Evolutionary conservation across 1,140 invertebrate genomes (phyloP).

Genomic region (Holcopasites calliopsidis): DNA sequence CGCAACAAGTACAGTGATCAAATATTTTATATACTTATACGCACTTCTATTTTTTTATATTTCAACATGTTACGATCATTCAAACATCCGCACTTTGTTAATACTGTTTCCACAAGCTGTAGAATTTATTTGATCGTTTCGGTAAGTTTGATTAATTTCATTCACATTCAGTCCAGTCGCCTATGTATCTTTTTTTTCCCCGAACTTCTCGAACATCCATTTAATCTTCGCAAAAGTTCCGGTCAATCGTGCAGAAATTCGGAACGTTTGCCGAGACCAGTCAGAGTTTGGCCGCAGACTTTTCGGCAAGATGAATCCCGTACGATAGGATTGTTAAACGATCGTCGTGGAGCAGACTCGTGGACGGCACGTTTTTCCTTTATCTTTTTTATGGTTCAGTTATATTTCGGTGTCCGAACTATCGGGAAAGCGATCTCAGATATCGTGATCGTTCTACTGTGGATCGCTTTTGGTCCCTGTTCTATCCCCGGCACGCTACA

Average conservation of each 20-base stretch:
- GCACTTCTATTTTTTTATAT: too few relatives aligned
- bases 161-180: too few relatives aligned
- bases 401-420: constrained; percentile 29
- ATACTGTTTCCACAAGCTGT: too few relatives aligned
- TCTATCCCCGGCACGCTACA: not conserved
- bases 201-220: not conserved
- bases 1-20: too few relatives aligned
- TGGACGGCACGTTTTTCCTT: constrained; percentile 10
- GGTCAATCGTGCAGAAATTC: not conserved
- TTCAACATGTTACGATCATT: too few relatives aligned
- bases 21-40: too few relatives aligned
- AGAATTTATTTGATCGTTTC: too few relatives aligned
- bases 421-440: constrained; percentile 27
- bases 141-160: too few relatives aligned
- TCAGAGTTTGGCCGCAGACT: not conserved
- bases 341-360: not conserved
- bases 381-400: constrained; percentile 15
- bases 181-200: too few relatives aligned
- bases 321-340: constrained; percentile 7
- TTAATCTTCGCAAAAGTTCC: not conserved
- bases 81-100: not conserved
- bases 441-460: constrained; percentile 12
- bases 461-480: not conserved
- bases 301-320: not conserved
- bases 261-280: not conserved